Evolutionary conservation across 1,140 invertebrate species (phyloP), one percentile per base, ranked within the genome.

Genomic region (Saccostrea cuccullata): DNA sequence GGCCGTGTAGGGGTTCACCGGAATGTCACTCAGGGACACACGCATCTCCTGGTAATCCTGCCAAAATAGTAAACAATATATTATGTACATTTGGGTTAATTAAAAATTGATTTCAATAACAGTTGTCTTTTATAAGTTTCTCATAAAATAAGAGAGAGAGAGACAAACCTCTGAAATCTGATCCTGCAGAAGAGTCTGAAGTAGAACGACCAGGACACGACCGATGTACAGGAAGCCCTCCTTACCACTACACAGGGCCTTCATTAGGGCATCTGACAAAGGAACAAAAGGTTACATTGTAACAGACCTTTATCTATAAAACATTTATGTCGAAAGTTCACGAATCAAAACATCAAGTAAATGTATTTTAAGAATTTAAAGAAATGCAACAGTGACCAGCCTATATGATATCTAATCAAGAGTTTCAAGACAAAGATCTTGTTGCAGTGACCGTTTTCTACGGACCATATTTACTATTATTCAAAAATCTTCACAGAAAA

Each of bases 131-230:
- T 17, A 2, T 17, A 82, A 23, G 20, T 47, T 23, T 6, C 17
- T 0, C 23, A 5, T 82, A 20, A 67, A 17, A 20, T 20, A 67
- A 23, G n/a, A n/a, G n/a, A 9, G 47, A 47, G 30, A 1, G 6
- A 67, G 23, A 84, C 86, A 88, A 82, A 94, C 94, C 93, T 95
- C 93, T 23, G 94, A 91, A 26, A 95, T 93, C 67, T 93, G 90
- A 90, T 95, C 94, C 85, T 95, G 94, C 11, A 94, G 87, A 47
- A 95, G 84, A 8, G 94, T 95, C 89, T 95, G 94, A 20, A 95
- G 89, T 11, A 95, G 86, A 20, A 94, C 88, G 6, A 88, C 90
- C 2, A 95, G 88, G 15, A 93, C 91, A 40, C 92, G 88, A 13
- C 91, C 89, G n/a, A 95, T 86, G 83, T 93, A 94, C 4, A 89